Evolutionary conservation across 2,113 vertebrate species (phyloP).

Genomic region (Sinocyclocheilus anophthalmus): DNA sequence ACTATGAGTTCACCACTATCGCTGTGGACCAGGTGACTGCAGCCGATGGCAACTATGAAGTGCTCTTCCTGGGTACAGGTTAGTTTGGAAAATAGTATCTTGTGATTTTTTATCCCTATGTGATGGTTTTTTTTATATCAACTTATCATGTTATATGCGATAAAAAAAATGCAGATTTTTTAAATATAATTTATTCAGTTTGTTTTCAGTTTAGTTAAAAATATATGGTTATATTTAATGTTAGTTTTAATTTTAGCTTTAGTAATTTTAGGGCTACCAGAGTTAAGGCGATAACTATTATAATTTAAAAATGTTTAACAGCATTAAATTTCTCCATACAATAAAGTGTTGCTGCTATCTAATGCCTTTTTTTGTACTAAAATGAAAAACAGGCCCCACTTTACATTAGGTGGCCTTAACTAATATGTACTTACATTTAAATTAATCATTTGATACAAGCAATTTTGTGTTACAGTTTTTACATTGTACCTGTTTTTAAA

Average conservation of each 20-base stretch:
- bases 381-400: too few relatives aligned
- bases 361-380: background rate
- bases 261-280: too few relatives aligned
- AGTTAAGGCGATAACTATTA: background rate
- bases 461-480: too few relatives aligned
- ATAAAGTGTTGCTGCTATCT: background rate
- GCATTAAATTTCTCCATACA: background rate
- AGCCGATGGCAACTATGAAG: slow-evolving; percentile 96
- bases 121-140: background rate
- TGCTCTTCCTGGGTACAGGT: slow-evolving; percentile 99
- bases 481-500: too few relatives aligned
- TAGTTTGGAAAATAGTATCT: slow-evolving; percentile 61
- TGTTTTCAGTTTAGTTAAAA: background rate
- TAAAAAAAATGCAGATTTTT: background rate
- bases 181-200: background rate
- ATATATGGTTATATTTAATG: background rate
- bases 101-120: too few relatives aligned
- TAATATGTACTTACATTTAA: too few relatives aligned
- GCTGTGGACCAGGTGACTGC: slow-evolving; percentile 97
- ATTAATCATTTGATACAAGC: too few relatives aligned
- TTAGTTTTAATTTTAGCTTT: background rate
- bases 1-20: slow-evolving; percentile 96
- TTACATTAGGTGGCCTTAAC: too few relatives aligned
- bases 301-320: background rate
- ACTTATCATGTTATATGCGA: background rate